Conservation (phyloP, 1,140 invertebrate genomes). For the Solenopsis invicta region DNA sequence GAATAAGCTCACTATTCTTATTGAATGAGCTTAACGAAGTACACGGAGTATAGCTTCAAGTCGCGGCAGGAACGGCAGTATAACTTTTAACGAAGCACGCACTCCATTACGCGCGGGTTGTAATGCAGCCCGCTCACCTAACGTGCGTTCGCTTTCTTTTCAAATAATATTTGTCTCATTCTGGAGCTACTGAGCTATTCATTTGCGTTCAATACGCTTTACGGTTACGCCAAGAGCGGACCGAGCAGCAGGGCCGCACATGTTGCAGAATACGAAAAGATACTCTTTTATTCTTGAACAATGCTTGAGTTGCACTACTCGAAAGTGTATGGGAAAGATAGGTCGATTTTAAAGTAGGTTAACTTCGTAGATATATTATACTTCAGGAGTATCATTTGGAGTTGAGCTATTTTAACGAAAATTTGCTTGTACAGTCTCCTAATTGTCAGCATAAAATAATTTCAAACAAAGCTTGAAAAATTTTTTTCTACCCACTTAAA, state of each 20-base stretch:
- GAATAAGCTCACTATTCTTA: slow-evolving; percentile 43
- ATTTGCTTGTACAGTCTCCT: background rate
- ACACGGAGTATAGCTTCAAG: slow-evolving; percentile 2
- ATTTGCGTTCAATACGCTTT: slow-evolving; percentile 36
- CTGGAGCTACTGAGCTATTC: slow-evolving; percentile 29
- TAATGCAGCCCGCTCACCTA: slow-evolving; percentile 40
- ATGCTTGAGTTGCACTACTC: slow-evolving; percentile 39
- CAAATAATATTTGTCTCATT: slow-evolving; percentile 51
- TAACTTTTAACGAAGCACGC: slow-evolving; percentile 67
- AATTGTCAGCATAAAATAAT: background rate
- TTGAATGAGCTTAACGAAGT: slow-evolving; percentile 65
- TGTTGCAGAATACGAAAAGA: slow-evolving; percentile 5
- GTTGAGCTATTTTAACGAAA: background rate
- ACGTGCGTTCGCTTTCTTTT: slow-evolving; percentile 48
- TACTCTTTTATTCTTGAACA: slow-evolving; percentile 12
- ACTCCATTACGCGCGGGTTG: slow-evolving; percentile 50
- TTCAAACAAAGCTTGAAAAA: background rate
- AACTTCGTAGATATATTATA: background rate
- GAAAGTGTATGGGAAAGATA: background rate
- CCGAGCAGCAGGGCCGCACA: background rate
- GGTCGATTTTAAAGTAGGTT: background rate
- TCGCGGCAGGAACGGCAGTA: background rate
- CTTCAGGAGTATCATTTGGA: background rate
- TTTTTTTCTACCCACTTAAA: no score
- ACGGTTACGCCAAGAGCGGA: background rate